Percentiles rank a stretch among this genome's conserved stretches.
phyloP scores from a whole-genome alignment of 1,140 invertebrate genomes.

The Ditylenchus dipsaci region DNA sequence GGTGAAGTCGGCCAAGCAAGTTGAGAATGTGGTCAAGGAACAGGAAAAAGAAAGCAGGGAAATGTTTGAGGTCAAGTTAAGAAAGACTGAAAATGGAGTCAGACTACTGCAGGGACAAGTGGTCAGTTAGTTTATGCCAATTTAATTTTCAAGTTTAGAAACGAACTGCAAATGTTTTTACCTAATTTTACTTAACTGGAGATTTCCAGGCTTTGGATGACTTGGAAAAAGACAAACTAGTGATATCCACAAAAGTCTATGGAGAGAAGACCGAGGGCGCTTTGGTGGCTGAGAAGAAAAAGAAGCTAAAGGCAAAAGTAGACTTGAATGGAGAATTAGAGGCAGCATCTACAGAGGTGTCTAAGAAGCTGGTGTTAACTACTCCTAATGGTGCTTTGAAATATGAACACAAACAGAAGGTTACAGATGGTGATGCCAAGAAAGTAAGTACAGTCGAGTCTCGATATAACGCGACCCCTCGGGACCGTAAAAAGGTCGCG shows the following conservation, averaged over 20 bases:
- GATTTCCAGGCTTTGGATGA: neutral
- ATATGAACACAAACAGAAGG: neutral
- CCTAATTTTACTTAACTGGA: neutral
- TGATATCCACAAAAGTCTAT: neutral
- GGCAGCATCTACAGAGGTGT: neutral
- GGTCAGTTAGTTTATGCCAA: neutral
- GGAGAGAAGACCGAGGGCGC: neutral
- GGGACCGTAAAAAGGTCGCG: too few relatives aligned
- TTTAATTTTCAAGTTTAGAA: too few relatives aligned
- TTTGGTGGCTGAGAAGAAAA: constrained; percentile 1
- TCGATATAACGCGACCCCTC: too few relatives aligned
- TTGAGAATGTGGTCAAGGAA: neutral
- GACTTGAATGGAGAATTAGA: neutral
- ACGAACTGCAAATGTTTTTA: too few relatives aligned
- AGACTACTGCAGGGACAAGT: neutral
- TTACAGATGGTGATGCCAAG: neutral
- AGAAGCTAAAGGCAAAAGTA: neutral
- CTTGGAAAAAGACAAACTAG: neutral
- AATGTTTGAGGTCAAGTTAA: constrained; percentile 3
- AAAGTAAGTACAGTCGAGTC: neutral
- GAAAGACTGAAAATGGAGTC: constrained; percentile 2
- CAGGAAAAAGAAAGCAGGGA: neutral
- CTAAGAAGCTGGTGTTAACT: neutral
- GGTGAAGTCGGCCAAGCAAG: neutral
- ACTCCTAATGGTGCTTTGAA: neutral